These are phyloP conservation scores for Trichonephila clavata DNA, from an alignment of 1,140 invertebrate genomes.

Conservation along the genomic window DNA sequence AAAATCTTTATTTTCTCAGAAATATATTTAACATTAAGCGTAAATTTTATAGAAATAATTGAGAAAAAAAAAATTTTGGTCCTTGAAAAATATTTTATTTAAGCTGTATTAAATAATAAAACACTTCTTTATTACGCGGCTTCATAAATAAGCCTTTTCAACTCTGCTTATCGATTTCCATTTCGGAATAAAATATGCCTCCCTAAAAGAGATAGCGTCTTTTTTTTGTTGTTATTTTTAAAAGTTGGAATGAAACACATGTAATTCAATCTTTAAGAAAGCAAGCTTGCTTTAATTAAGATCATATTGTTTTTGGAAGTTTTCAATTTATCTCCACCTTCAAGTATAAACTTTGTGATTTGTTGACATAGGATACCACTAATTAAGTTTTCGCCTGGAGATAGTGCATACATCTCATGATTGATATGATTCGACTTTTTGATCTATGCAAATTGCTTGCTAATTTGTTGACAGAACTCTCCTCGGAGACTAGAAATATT, in stretches of 20 bases:
- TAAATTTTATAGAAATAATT: too few species aligned
- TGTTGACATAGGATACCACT: constrained; percentile 30
- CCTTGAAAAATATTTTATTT: too few species aligned
- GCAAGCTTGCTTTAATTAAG: background rate
- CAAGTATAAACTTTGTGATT: constrained; percentile 33
- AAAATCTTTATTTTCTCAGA: too few species aligned
- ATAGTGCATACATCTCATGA: background rate
- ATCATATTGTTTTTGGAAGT: background rate
- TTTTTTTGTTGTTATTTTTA: background rate
- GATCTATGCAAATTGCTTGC: constrained; percentile 60
- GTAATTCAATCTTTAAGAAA: background rate
- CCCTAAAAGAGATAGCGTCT: too few species aligned
- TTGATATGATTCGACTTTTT: constrained; percentile 26
- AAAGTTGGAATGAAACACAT: background rate
- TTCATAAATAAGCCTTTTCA: too few species aligned
- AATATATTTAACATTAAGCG: too few species aligned
- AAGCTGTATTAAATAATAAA: too few species aligned
- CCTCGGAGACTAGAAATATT: constrained; percentile 14
- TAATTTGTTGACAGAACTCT: constrained; percentile 54
- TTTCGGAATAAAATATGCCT: too few species aligned
- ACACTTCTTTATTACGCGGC: too few species aligned
- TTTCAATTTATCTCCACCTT: background rate
- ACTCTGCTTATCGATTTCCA: too few species aligned
- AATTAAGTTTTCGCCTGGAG: constrained; percentile 47
- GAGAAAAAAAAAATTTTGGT: too few species aligned